Base-by-base conservation (phyloP, 2,113 vertebrate genomes). In the Lipophrys pholis region DNA sequence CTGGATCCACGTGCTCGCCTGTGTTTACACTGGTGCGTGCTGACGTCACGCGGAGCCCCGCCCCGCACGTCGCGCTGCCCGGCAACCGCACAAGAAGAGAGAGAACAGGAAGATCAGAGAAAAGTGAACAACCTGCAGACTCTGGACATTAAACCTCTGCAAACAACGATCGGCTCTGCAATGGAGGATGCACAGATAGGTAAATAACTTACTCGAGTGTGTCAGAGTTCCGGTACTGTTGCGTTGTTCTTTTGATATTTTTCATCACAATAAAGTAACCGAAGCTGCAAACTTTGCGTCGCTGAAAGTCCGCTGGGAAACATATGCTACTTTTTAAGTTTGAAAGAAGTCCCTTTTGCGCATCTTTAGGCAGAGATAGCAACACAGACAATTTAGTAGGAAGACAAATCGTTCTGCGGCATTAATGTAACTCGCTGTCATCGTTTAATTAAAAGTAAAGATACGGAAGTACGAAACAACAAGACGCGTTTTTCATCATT, bases 121-220 rank as follows among this genome's bases (percentile, higher is more conserved):
- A 41, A 81, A 87, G 54, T 45, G 57, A 65, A n/a, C 76, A 83
- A 88, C 48, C 65, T 81, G 73, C 54, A 53, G 15, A 50, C 51
- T 16, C 15, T 59, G 73, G 53, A 77, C 41, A 11, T 35, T 50
- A 75, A 86, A 69, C 52, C 7, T 12, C 9, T 3, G 54, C 39
- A 81, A 81, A 61, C 69, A 48, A 46, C 63, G 11, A 14, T 12
- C 49, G 8, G n/a, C 21, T 4, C 11, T 8, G 85, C 71, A 6
- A 94, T 94, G 94, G 93, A 93, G 73, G 87, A 90, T 42, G 72
- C 85, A 65, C 87, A 90, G 7, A 82, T 90, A 89, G 92, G 93
- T 94, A 91, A 85, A 4, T 7, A 0, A 35, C 49, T 60, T 17
- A 8, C n/a, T 16, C 5, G 45, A 30, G 6, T 2, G 7, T 42